Evolutionary conservation across 2,797 vertebrate species (phyloP), one percentile per base, ranked within the genome.

Genomic region (Silurus lanzhouensis): DNA sequence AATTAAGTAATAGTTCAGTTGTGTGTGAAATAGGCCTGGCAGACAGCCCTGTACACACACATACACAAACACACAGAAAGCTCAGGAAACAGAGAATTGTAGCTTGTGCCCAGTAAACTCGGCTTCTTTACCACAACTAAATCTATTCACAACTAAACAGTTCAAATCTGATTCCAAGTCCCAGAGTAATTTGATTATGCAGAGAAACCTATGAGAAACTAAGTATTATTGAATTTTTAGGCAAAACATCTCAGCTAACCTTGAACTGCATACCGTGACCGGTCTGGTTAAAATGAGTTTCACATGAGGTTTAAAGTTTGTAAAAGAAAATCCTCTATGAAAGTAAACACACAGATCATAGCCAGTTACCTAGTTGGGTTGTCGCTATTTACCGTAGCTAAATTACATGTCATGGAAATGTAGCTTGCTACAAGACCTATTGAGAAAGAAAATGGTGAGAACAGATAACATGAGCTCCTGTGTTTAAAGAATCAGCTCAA

Each of bases 1-100:
- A 91, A 93, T 95, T 95, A 93, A 93, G 92, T 92, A 89, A 87
- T 84, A 86, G 87, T 91, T 88, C 88, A 93, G 90, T 88, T 93
- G 91, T 89, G 90, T 93, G 90, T 94, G 92, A 93, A 95, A 94
- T 92, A 71, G 90, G 82, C 88, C 84, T 90, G 90, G 91, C 90
- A 90, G 91, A 89, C 87, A 91, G 63, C 38, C 60, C 82, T 55
- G 85, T 68, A 87, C 67, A 55, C 15, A 68, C 31, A 77, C 19
- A 63, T 79, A 87, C 79, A 86, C 66, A 87, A 46, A 63, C 15
- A 38, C 46, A 63, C n/a, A 58, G 63, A 68, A 68, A 63, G 68
- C 66, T 76, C 64, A 70, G 80, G 63, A 85, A 77, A 15, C 31
- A 78, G 19, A 78, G 10, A 78, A 61, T 61, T 78, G 8, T 38